These are phyloP conservation scores for Heliocidaris tuberculata DNA, from an alignment of 35 echinoderm and acorn worm species.

Conservation along the genomic window DNA sequence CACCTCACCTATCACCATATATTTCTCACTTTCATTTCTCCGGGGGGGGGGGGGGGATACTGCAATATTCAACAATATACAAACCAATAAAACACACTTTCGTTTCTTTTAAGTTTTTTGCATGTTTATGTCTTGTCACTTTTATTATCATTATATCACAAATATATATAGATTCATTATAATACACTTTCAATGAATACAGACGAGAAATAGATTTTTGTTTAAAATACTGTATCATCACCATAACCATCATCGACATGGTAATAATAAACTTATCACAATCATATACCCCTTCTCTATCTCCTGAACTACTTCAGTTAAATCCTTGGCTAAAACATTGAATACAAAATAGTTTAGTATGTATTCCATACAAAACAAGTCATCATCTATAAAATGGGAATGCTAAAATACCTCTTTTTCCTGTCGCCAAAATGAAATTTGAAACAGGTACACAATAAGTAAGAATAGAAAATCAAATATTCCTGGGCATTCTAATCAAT, in stretches of 20 bases:
- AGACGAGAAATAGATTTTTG: constrained; percentile 21
- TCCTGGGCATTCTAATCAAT: background rate
- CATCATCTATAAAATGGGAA: background rate
- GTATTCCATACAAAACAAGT: background rate
- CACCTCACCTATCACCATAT: too few relatives aligned
- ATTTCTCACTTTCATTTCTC: too few relatives aligned
- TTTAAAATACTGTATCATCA: constrained; percentile 17
- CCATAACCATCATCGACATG: background rate
- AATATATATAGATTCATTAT: constrained; percentile 47
- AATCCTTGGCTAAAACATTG: background rate
- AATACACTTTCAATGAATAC: constrained; percentile 36
- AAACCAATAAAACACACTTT: background rate
- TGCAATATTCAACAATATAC: too few relatives aligned
- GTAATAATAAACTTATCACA: background rate
- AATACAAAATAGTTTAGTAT: background rate
- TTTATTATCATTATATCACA: constrained; percentile 39
- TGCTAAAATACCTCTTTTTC: background rate
- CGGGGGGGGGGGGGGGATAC: too few relatives aligned
- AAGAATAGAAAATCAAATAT: background rate
- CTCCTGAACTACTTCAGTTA: background rate
- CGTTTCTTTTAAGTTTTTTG: constrained; percentile 2
- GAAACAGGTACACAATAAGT: background rate
- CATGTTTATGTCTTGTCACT: constrained; percentile 22
- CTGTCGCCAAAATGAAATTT: background rate
- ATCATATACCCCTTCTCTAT: background rate